phyloP scores from a whole-genome alignment of 2,113 vertebrate genomes.

The Crotalus viridis region DNA sequence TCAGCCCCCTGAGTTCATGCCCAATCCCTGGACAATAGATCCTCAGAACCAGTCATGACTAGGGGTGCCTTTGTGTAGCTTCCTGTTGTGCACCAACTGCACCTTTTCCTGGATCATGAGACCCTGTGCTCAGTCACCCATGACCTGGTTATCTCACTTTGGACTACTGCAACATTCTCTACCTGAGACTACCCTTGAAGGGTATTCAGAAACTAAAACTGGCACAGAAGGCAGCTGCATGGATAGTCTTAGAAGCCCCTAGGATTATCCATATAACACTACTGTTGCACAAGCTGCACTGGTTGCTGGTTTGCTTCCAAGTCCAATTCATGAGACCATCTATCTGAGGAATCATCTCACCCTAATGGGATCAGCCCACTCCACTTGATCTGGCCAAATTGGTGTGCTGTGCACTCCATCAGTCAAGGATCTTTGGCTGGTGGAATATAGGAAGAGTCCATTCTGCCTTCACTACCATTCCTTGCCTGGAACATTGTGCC shows the following conservation, averaged over 20 bases:
- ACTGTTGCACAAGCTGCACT: background rate
- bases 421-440: background rate
- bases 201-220: background rate
- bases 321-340: background rate
- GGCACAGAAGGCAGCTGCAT: background rate
- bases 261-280: background rate
- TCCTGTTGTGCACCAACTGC: background rate
- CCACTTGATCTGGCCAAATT: background rate
- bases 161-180: background rate
- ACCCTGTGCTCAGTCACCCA: background rate
- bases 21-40: background rate
- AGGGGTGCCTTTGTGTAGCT: background rate
- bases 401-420: background rate
- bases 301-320: background rate
- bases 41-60: background rate
- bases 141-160: background rate
- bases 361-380: background rate
- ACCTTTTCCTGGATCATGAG: background rate
- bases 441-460: background rate
- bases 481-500: background rate
- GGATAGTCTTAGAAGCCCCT: background rate
- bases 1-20: background rate
- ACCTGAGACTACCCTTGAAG: background rate
- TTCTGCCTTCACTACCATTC: background rate
- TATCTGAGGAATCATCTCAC: background rate